Base-by-base conservation (phyloP, 2,113 vertebrate species). In the Muntiacus muntjak region DNA sequence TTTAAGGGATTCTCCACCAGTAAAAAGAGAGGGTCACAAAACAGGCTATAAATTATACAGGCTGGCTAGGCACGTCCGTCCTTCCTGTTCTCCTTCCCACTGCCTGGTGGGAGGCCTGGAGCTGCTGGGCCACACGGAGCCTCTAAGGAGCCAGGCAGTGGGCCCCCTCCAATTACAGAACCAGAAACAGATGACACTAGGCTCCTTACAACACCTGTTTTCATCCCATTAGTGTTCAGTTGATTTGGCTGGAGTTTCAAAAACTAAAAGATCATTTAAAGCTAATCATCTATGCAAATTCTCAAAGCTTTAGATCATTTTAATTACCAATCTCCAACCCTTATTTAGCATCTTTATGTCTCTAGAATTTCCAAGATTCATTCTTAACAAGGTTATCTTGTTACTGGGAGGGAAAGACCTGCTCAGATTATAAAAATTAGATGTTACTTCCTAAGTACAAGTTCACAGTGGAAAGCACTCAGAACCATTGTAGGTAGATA, bases 1-100 rank as follows among this genome's bases (percentile, higher is more conserved):
- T 97, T 98, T 83, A 97, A 97, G 87, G 78, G 85, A 94, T 95
- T 95, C 95, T 94, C 84, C 94, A 94, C 95, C 67, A 97, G 91
- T 96, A 95, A 98, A 96, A 94, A 60, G 14, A 93, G 55, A 96
- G 79, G 50, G 88, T 78, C 84, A 89, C 79, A 82, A 87, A 96
- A 95, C 71, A 95, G 85, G 47, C 94, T 95, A 95, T 94, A 94
- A 96, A 97, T 94, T 95, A 98, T 47, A 96, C 93, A 92, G 87
- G 91, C 79, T 92, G 84, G 92, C 92, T 87, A 92, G 84, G 91
- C 94, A 92, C 7, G 1, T 92, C 87, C 67, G 85, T 92, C 91
- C 81, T 96, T 98, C 87, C 95, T 96, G 85, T 95, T 97, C 91
- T 96, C 96, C 83, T 92, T 95, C 62, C 83, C 85, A 36, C 40